Base-by-base conservation (phyloP, 2,113 vertebrate genomes). In the Coryphaenoides rupestris region DNA sequence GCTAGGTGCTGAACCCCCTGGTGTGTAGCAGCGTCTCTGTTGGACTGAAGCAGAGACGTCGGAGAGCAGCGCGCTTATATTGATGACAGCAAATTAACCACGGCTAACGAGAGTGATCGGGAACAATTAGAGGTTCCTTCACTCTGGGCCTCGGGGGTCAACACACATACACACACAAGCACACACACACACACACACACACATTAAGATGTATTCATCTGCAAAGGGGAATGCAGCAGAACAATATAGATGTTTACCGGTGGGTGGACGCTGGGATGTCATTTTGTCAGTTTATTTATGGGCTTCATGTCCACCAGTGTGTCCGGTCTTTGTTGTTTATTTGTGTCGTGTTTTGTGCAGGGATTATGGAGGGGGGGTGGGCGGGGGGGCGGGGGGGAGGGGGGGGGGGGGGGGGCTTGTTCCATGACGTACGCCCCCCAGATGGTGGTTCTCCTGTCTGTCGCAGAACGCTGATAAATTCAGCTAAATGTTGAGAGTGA, bases 361-460 rank as follows among this genome's bases (percentile, higher is more conserved):
- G 33, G 33, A 40, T 40, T 65, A 62, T 1, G 1, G 61, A 62
- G 63, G 40, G 28, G 58, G 63, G 70, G 66, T 66, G 21, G 13
- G 19, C 68, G 68, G 19, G 28, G 58, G 28, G 69, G 58, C 68
- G 13, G 21, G 23, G 45, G 56, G 21, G 59, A 59, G n/a, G 62
- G 19, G 65, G 57, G 19, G n/a, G 59, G 66, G 76, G 76, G 66
- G 76, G 84, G 74, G 82, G 82, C 78, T 75, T 73, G 68, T 60
- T 77, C 77, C 70, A 77, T 82, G 81, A 84, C 80, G 81, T 71
- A 68, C 77, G 58, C 70, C 59, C 63, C n/a, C 73, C 85, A 82
- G 83, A 82, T 87, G 83, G 78, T 58, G 69, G 70, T 75, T 81
- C 77, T 77, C 79, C 79, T 75, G 74, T 62, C 62, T 3, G 22